Evolutionary conservation across 2,797 vertebrate genomes (phyloP), one percentile per base, ranked within the genome.

Genomic region (Pseudochirops cupreus): DNA sequence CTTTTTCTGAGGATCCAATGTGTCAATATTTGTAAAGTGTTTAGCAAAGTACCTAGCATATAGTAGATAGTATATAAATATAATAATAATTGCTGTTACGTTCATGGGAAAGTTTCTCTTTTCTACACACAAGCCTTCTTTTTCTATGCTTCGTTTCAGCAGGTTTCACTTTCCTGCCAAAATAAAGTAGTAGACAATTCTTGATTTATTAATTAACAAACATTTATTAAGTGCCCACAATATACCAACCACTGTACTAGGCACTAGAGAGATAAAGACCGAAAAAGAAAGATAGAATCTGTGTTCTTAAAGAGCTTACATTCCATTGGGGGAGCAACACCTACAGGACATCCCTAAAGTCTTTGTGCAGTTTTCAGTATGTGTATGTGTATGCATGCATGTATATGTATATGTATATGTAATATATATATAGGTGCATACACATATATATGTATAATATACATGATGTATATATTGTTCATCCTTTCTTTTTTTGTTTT

Each of bases 151-250:
- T 67, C 74, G 95, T 97, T 97, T 91, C 74, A 92, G 59, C 62
- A 95, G 89, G 31, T 94, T 95, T 97, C 91, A 92, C 53, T 93
- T 90, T 97, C 96, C 95, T 96, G 74, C 39, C 67, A 74, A 39
- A 39, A 82, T 7, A 46, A 82, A 82, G 21, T 82, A 24, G 3
- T 26, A 82, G 74, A 46, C 21, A 82, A 46, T 82, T 39, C 18
- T 82, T 46, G n/a, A 46, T 82, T 3, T 82, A 46, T 82, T 24
- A 21, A 74, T 74, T 82, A 82, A 82, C 67, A 82, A 7, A 82
- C 39, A 46, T 82, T 46, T 82, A 82, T 82, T 46, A 82, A 46
- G 3, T n/a, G 21, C 21, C 21, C 39, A 82, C 67, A 46, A 46
- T 26, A 46, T 24, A 21, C 18, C 6, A 82, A 10, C 9, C 39